Evolutionary conservation across 2,113 vertebrate species (phyloP).

Genomic region (Hyla sarda): DNA sequence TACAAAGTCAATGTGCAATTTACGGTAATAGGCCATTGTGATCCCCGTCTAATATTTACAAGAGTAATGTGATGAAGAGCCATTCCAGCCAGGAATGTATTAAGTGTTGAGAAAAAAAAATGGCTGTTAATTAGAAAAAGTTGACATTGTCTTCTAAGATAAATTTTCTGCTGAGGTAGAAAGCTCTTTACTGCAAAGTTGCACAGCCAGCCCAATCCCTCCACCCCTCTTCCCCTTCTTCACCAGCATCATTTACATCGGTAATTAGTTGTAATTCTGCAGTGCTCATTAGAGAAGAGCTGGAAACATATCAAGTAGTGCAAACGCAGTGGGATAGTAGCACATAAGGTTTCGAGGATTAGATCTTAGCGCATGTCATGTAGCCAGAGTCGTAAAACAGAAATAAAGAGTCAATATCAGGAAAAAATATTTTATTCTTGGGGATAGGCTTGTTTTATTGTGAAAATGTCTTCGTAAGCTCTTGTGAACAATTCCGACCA

Average conservation of each 20-base stretch:
- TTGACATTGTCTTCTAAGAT: constrained; percentile 85
- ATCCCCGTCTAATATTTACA: neutral
- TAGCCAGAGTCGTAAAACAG: constrained; percentile 18
- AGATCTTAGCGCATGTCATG: constrained; percentile 55
- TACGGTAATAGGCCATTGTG: neutral
- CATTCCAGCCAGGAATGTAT: constrained; percentile 60
- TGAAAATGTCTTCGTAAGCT: neutral
- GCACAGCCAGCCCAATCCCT: constrained; percentile 74
- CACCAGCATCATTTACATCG: constrained; percentile 86
- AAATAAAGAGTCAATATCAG: constrained; percentile 25
- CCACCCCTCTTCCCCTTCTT: constrained; percentile 69
- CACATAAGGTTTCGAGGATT: constrained; percentile 58
- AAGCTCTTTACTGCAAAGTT: constrained; percentile 88
- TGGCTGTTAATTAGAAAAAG: constrained; percentile 77
- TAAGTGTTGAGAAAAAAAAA: constrained; percentile 64
- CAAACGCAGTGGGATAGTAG: constrained; percentile 65
- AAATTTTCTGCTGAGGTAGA: constrained; percentile 89
- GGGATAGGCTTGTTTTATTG: neutral
- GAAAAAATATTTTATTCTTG: neutral
- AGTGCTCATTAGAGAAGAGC: constrained; percentile 80
- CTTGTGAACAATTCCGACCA: neutral
- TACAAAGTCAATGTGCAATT: neutral
- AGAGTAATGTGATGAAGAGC: constrained; percentile 11
- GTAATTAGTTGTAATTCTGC: constrained; percentile 90
- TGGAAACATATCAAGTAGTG: constrained; percentile 74